Evolutionary conservation across 2,797 vertebrate genomes (phyloP), one percentile per base, ranked within the genome.

Genomic region (Danionella dracula): DNA sequence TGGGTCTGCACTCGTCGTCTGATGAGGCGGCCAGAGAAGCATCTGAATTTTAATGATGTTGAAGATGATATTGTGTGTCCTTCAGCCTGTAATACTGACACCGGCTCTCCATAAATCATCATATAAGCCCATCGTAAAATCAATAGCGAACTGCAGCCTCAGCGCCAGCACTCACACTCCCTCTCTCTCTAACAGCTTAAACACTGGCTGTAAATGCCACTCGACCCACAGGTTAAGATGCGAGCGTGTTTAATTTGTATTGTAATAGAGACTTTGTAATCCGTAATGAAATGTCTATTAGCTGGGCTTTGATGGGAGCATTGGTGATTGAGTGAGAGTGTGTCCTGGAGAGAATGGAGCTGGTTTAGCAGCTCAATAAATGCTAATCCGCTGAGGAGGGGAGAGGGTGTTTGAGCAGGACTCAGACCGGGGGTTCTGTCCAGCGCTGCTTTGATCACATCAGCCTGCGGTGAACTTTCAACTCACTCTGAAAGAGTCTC

Each of bases 71-170:
- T 96, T 98, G 96, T 94, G 94, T 99, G 96, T 98, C 96, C 96
- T 99, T 99, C 96, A 99, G 96, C 95, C 97, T 97, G 96, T 98
- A 98, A 96, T 93, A 97, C 93, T 97, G 96, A 97, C 95, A 97
- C 93, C 85, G 91, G 92, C 93, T 94, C 94, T 97, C 96, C 95
- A 99, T 99, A 98, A 99, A 99, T 99, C 96, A 99, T 97, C 96
- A 99, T 99, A 99, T 94, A 95, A 96, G 91, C 90, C 95, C 96
- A 97, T 99, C 94, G 95, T 95, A 98, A 99, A 98, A 99, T 99
- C 96, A 95, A 98, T 99, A 97, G 87, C 90, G 91, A 97, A 98
- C 90, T 96, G 96, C 95, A 94, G 93, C 88, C 93, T 98, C 95
- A 97, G 95, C 94, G 83, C 92, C 92, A 92, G 93, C 88, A 90